A percentile compares a stretch with the other conserved stretches of the same genome.
phyloP scores from a whole-genome alignment of 2,113 vertebrate species.

The Scomber colias region DNA sequence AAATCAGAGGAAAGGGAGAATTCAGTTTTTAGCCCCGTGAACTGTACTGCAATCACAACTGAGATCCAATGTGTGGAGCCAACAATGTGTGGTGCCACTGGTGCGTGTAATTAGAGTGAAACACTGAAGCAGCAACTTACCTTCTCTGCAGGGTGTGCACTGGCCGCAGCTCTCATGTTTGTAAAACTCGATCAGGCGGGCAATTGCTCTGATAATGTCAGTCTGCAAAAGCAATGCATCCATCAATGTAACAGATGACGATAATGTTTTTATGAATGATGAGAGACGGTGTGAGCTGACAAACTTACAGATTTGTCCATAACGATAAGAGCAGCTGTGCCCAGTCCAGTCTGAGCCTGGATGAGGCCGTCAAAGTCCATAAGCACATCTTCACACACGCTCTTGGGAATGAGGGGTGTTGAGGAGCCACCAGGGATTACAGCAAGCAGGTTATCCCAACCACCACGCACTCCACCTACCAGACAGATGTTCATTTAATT shows the following conservation, averaged over 20 bases:
- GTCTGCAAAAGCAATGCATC: conserved; percentile 80
- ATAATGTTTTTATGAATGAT: not conserved
- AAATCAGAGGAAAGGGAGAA: not conserved
- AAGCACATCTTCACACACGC: conserved; percentile 91
- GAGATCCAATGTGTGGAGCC: not conserved
- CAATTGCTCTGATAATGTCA: conserved; percentile 91
- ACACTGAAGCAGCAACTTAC: conserved; percentile 73
- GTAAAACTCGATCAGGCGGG: conserved; percentile 97
- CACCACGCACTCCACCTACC: conserved; percentile 93
- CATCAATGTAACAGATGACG: not conserved
- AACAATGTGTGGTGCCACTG: accelerated
- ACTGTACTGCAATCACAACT: not conserved
- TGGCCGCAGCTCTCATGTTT: conserved; percentile 99
- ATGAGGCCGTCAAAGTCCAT: conserved; percentile 97
- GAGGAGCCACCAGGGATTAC: conserved; percentile 97
- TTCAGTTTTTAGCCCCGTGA: not conserved
- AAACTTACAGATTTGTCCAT: conserved; percentile 95
- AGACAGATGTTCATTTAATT: conserved; percentile 40
- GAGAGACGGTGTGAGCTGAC: not conserved
- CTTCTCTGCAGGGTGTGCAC: conserved; percentile 96
- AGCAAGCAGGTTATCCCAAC: conserved; percentile 96
- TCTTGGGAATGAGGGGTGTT: conserved; percentile 93
- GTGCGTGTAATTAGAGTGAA: not conserved
- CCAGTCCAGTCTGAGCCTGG: conserved; percentile 93
- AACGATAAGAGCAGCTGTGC: conserved; percentile 93